phyloP scores from a whole-genome alignment of 2,888 invertebrate species.

The Melipona bicolor region DNA sequence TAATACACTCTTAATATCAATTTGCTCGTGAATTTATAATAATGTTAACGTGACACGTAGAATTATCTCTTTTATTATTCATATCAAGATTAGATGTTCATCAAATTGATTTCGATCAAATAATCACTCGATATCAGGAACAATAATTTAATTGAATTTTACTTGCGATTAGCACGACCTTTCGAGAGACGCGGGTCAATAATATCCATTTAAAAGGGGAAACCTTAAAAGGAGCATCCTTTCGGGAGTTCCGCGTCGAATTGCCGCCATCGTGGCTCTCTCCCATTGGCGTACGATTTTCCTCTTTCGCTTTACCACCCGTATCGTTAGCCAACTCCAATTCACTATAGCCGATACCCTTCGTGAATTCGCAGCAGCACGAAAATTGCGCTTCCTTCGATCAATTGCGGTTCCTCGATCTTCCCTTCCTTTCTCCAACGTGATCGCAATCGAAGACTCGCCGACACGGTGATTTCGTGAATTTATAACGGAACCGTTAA shows the following conservation, averaged over 20 bases:
- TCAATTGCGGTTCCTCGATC: background rate
- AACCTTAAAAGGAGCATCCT: conserved; percentile 12
- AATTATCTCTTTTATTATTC: too few species aligned
- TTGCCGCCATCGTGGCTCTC: conserved; percentile 36
- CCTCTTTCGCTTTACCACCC: background rate
- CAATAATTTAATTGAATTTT: too few species aligned
- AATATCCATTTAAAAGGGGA: background rate
- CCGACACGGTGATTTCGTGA: background rate
- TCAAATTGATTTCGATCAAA: background rate
- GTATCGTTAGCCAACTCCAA: conserved; percentile 28
- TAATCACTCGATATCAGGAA: background rate
- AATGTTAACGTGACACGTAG: too few species aligned
- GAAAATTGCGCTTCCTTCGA: background rate
- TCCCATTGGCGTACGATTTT: conserved; percentile 25
- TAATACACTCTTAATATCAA: too few species aligned
- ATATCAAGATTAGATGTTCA: background rate
- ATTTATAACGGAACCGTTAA: background rate
- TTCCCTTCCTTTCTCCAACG: background rate
- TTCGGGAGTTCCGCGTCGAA: conserved; percentile 26
- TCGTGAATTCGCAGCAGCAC: conserved; percentile 6
- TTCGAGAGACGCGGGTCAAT: background rate
- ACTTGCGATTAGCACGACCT: background rate
- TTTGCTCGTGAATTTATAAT: too few species aligned
- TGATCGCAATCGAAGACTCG: too few species aligned
- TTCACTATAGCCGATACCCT: conserved; percentile 24